Conservation (phyloP, 1,140 invertebrate species). For the Scaptomyza graminum region DNA sequence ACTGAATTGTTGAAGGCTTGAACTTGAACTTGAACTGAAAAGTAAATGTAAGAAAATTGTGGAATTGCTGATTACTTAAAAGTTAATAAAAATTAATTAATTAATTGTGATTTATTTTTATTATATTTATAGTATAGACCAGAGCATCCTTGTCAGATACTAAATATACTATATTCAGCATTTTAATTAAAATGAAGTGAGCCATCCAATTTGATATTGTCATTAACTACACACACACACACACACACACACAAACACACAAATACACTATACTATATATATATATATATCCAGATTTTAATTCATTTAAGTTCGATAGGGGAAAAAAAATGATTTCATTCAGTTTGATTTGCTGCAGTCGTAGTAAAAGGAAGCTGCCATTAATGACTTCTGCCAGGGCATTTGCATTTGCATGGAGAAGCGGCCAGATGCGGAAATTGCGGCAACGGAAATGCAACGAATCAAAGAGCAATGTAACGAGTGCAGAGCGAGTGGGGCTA, state of each 20-base stretch:
- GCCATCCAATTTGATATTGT: no score
- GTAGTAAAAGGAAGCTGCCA: background rate
- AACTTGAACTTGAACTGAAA: slow-evolving; percentile 9
- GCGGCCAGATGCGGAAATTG: slow-evolving; percentile 37
- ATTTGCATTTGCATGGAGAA: slow-evolving; percentile 2
- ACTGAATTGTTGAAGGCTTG: slow-evolving; percentile 5
- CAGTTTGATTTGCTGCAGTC: slow-evolving; percentile 1
- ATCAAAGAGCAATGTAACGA: slow-evolving; percentile 26
- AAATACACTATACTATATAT: no score
- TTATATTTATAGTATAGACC: no score
- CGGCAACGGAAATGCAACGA: slow-evolving; percentile 43
- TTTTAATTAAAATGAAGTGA: no score
- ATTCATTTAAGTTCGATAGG: background rate
- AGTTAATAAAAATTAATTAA: background rate
- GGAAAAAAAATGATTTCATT: background rate
- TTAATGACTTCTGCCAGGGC: slow-evolving; percentile 24
- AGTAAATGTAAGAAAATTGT: background rate
- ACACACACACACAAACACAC: no score
- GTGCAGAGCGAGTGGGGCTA: slow-evolving; percentile 10
- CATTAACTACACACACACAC: no score
- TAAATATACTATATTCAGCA: no score
- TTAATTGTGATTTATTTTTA: background rate
- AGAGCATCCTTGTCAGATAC: no score
- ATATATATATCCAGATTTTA: background rate
- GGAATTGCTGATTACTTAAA: no score